Conservation (phyloP, 2,888 invertebrate genomes). For the Callyntrura sp. region DNA sequence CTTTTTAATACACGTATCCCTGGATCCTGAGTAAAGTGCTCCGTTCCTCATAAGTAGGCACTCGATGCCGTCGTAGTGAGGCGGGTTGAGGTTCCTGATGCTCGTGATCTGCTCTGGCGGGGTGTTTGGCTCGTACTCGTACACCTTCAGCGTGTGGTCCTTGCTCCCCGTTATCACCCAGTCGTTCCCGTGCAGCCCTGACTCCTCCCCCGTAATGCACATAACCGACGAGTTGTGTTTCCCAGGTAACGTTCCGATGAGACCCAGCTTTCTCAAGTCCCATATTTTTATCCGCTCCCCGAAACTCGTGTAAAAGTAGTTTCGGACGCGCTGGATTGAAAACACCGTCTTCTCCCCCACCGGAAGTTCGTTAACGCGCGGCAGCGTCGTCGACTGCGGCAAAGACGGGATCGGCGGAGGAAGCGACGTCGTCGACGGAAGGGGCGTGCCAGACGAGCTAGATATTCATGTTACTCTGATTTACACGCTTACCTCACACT, state of each 20-base stretch:
- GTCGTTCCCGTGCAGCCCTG: constrained; percentile 87
- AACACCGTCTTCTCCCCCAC: constrained; percentile 90
- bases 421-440: background rate
- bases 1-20: constrained; percentile 94
- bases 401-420: constrained; percentile 55
- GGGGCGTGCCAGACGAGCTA: constrained; percentile 32
- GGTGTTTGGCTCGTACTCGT: constrained; percentile 52
- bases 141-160: constrained; percentile 92
- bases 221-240: constrained; percentile 93
- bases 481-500: no score
- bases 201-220: constrained; percentile 90
- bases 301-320: constrained; percentile 90
- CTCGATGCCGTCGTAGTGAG: constrained; percentile 96
- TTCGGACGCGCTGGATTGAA: constrained; percentile 88
- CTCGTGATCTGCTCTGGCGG: constrained; percentile 49
- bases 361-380: constrained; percentile 85
- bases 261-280: constrained; percentile 89
- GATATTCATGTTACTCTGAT: no score
- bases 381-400: constrained; percentile 60
- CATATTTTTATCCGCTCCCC: constrained; percentile 93
- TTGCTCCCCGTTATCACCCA: constrained; percentile 93
- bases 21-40: constrained; percentile 92
- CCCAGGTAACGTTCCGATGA: constrained; percentile 79
- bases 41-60: constrained; percentile 89
- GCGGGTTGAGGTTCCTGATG: constrained; percentile 88